These are phyloP conservation scores for Epinotia nisella DNA, from an alignment of 2,888 invertebrate genomes.

Conservation along the genomic window DNA sequence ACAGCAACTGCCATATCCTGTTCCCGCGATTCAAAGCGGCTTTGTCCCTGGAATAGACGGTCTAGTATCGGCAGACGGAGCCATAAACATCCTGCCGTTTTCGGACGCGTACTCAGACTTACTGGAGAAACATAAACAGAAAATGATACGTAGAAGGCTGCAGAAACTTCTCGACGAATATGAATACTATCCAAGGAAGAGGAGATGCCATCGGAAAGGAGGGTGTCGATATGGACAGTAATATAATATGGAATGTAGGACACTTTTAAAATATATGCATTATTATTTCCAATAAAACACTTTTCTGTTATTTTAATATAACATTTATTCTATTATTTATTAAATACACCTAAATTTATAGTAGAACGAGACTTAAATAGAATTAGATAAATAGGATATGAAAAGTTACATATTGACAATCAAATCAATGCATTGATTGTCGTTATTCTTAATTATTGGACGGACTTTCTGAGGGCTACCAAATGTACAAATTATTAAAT, in stretches of 20 bases:
- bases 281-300: not conserved
- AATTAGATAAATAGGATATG: constrained; percentile 8
- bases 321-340: constrained; percentile 27
- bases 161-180: constrained; percentile 59
- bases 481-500: constrained; percentile 53
- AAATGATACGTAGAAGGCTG: constrained; percentile 61
- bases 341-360: constrained; percentile 3
- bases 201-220: constrained; percentile 21
- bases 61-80: constrained; percentile 66
- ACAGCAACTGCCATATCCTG: constrained; percentile 34
- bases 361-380: constrained; percentile 15
- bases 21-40: constrained; percentile 51
- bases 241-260: not conserved
- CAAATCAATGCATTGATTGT: constrained; percentile 21
- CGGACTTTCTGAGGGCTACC: constrained; percentile 73
- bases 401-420: constrained; percentile 17
- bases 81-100: constrained; percentile 75
- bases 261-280: not conserved
- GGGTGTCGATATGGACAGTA: constrained; percentile 7
- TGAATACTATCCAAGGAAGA: constrained; percentile 48
- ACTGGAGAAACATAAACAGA: constrained; percentile 68
- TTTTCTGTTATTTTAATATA: constrained; percentile 5
- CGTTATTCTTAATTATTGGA: constrained; percentile 62
- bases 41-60: constrained; percentile 72
- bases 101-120: constrained; percentile 72